Evolutionary conservation across 2,888 invertebrate genomes (phyloP).

Genomic region (Eledone cirrhosa): DNA sequence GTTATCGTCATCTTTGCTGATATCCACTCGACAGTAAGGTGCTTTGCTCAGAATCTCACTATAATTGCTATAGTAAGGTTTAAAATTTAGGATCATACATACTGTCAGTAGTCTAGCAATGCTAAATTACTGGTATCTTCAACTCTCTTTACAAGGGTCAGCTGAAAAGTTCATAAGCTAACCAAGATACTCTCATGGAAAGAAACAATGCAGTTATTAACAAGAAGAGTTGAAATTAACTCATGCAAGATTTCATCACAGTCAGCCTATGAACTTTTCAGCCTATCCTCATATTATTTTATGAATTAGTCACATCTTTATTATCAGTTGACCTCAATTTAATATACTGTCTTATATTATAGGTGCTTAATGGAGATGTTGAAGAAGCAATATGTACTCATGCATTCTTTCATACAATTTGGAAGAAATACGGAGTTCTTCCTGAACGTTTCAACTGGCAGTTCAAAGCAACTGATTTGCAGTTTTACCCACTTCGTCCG

Average conservation of each 20-base stretch:
- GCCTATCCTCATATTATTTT: not conserved
- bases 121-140: not conserved
- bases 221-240: too few relatives aligned
- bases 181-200: too few relatives aligned
- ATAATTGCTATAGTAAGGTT: too few relatives aligned
- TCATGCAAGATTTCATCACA: too few relatives aligned
- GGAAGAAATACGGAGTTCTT: constrained; percentile 71
- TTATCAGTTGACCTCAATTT: not conserved
- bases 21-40: too few relatives aligned
- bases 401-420: constrained; percentile 73
- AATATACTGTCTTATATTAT: constrained; percentile 24
- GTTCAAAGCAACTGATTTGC: constrained; percentile 69
- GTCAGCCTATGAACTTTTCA: too few relatives aligned
- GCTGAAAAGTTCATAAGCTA: too few relatives aligned
- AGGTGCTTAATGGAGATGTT: constrained; percentile 73
- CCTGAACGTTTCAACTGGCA: constrained; percentile 69
- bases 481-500: constrained; percentile 74
- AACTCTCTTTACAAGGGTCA: not conserved
- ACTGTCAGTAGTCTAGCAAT: not conserved
- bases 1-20: too few relatives aligned
- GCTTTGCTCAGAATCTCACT: too few relatives aligned
- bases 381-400: constrained; percentile 76
- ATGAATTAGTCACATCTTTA: not conserved
- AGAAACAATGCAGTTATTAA: too few relatives aligned
- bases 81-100: too few relatives aligned